Evolutionary conservation across 2,888 invertebrate genomes (phyloP), one percentile per base, ranked within the genome.

Genomic region (Philhelius pedissequus): DNA sequence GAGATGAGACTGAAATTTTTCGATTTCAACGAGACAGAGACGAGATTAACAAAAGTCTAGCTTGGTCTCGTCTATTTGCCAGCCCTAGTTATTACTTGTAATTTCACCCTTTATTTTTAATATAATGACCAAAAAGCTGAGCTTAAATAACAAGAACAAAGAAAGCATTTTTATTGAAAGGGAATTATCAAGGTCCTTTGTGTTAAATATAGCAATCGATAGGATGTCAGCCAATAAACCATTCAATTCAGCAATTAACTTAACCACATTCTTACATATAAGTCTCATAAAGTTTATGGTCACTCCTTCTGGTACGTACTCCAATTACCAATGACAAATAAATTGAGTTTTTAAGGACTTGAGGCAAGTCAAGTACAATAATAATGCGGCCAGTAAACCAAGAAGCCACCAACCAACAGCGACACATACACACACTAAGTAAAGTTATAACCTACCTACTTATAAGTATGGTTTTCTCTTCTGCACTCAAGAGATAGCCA

Each of bases 311-410:
- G 38, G 11, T 30, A 35, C 32, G 11, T 30, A 35, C 32, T 18
- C 64, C 71, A 62, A 22, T 9, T 20, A 54, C 32, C 69, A 48
- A 77, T 22, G 73, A 43, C 69, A 70, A 79, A 83, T 83, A 83
- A 75, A 83, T 83, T 83, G 74, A 74, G 60, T 43, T 79, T 83
- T 83, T 79, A 79, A 83, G 74, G 74, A 70, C 82, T 74, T 56
- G 50, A 9, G 35, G 32, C 30, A 71, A 60, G 52, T 62, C 71
- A 71, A 77, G 81, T 54, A 71, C 77, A 73, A 60, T 60, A 68
- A 56, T 27, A 56, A 11, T 6, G 0, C 18, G 11, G 15, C 54
- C 52, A 27, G 52, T 40, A 11, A 8, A 32, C 22, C 35, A 15
- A 32, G 11, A 35, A 30, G 50, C 25, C n/a, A 32, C 25, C 25